phyloP scores from a whole-genome alignment of 1,140 invertebrate genomes.

The Metaphire vulgaris region DNA sequence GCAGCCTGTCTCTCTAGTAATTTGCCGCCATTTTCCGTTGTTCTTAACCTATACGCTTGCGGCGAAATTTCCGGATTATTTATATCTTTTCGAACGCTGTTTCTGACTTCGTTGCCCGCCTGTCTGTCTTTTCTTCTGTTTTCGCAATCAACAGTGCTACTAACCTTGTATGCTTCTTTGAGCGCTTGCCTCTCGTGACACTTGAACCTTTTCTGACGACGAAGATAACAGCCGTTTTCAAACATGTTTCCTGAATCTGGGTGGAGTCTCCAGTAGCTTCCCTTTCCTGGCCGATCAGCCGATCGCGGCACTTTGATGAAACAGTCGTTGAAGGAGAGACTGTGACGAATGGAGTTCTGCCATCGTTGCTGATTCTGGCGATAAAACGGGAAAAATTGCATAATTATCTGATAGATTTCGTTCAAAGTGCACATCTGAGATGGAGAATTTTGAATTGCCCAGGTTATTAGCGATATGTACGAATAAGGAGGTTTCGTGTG shows the following conservation, averaged over 20 bases:
- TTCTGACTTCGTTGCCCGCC: too few species aligned
- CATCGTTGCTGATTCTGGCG: slow-evolving; percentile 90
- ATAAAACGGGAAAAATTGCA: slow-evolving; percentile 94
- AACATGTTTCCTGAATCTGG: slow-evolving; percentile 99
- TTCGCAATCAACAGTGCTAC: too few species aligned
- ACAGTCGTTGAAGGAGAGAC: slow-evolving; percentile 99
- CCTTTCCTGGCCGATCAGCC: too few species aligned
- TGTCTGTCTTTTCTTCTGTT: too few species aligned
- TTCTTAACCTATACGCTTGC: too few species aligned
- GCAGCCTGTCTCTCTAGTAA: too few species aligned
- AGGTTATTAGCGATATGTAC: slow-evolving; percentile 97
- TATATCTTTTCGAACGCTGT: too few species aligned
- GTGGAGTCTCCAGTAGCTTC: slow-evolving; percentile 96
- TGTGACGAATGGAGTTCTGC: too few species aligned
- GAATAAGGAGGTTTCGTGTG: slow-evolving; percentile 85
- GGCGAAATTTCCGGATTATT: too few species aligned
- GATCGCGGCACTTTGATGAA: slow-evolving; percentile 97
- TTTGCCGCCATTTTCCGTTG: too few species aligned
- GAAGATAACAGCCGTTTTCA: slow-evolving; percentile 95
- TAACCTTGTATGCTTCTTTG: slow-evolving; percentile 12
- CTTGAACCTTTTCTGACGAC: slow-evolving; percentile 96
- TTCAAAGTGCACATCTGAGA: slow-evolving; percentile 92
- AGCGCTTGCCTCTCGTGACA: slow-evolving; percentile 73
- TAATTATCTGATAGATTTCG: slow-evolving; percentile 99
- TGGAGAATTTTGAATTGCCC: slow-evolving; percentile 96